A percentile compares a stretch with the other conserved stretches of the same genome.
phyloP scores from a whole-genome alignment of 1,140 invertebrate species.

The Zeugodacus cucurbitae region DNA sequence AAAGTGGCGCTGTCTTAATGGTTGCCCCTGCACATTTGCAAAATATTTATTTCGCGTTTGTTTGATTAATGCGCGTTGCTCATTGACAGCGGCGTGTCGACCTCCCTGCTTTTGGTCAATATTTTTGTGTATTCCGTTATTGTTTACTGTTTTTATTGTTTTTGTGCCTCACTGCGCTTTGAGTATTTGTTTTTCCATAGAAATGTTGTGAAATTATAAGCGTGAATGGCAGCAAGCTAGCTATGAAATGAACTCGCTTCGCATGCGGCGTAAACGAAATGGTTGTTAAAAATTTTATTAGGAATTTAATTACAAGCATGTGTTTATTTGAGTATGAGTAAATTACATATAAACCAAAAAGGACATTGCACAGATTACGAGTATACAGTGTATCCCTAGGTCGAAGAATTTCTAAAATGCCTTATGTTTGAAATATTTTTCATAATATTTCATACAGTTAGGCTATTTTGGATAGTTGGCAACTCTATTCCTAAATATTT shows the following conservation, averaged over 20 bases:
- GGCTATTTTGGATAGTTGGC: no score
- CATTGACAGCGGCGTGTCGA: not conserved
- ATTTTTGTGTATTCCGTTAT: not conserved
- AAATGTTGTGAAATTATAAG: not conserved
- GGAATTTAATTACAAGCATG: no score
- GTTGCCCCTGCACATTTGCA: not conserved
- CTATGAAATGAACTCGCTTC: not conserved
- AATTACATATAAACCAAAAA: no score
- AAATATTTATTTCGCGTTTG: conserved; percentile 8
- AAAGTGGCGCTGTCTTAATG: not conserved
- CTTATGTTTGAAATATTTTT: no score
- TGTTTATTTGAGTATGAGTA: no score
- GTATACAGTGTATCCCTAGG: no score
- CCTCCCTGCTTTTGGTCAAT: not conserved
- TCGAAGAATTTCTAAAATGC: no score
- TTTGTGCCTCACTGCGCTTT: not conserved
- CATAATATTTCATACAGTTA: no score
- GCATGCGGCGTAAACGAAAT: not conserved
- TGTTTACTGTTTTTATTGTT: not conserved
- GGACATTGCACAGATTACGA: no score
- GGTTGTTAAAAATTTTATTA: not conserved
- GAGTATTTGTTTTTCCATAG: not conserved
- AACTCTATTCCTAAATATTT: no score
- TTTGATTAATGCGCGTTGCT: not conserved
- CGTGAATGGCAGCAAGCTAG: not conserved